phyloP scores from a whole-genome alignment of 2,888 invertebrate genomes.

The Eupithecia subfuscata region DNA sequence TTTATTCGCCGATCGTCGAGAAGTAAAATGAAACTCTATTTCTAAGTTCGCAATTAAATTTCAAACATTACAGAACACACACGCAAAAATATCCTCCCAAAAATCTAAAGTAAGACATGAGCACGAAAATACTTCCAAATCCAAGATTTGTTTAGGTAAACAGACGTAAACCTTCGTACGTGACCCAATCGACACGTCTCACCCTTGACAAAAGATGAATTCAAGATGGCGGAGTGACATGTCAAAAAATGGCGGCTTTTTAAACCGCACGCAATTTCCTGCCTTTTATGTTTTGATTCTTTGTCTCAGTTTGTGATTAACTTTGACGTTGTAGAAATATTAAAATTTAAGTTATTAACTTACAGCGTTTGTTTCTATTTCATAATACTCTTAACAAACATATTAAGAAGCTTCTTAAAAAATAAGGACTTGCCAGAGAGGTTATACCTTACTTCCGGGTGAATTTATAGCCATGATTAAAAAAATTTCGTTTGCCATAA shows the following conservation, averaged over 20 bases:
- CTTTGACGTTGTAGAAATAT: background rate
- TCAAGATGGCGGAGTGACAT: slow-evolving; percentile 69
- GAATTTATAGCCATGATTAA: slow-evolving; percentile 79
- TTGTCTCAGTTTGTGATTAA: slow-evolving; percentile 52
- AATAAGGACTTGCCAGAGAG: background rate
- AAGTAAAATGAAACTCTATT: too few relatives aligned
- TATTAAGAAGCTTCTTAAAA: background rate
- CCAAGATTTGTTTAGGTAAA: slow-evolving; percentile 68
- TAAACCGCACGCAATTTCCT: slow-evolving; percentile 74
- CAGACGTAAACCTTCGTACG: slow-evolving; percentile 70
- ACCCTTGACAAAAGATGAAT: slow-evolving; percentile 68
- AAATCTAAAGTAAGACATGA: slow-evolving; percentile 8
- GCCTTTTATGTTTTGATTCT: slow-evolving; percentile 63
- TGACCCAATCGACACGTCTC: slow-evolving; percentile 69
- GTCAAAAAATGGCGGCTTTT: slow-evolving; percentile 64
- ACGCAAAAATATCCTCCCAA: background rate
- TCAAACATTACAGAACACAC: background rate
- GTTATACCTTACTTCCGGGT: slow-evolving; percentile 57
- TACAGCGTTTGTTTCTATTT: background rate
- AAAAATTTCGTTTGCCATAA: slow-evolving; percentile 76
- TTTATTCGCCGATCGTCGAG: too few relatives aligned
- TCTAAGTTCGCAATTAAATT: background rate
- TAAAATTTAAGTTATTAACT: background rate
- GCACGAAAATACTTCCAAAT: slow-evolving; percentile 51
- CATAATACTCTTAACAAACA: background rate